Evolutionary conservation across 1,140 invertebrate species (phyloP).

Genomic region (Elysia chlorotica): DNA sequence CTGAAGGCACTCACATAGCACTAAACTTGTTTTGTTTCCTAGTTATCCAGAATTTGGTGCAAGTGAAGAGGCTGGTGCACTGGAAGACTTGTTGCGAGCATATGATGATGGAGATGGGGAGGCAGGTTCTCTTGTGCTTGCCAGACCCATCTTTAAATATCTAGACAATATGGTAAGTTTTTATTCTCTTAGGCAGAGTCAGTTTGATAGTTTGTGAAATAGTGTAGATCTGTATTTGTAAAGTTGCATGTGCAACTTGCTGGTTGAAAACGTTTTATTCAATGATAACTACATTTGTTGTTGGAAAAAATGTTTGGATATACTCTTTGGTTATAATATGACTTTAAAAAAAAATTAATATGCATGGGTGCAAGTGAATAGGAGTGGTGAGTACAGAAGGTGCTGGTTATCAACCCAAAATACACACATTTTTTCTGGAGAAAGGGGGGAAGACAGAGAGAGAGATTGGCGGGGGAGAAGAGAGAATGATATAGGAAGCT

Average conservation of each 20-base stretch:
- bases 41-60: conserved; percentile 56
- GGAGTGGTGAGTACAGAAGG: too few relatives aligned
- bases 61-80: conserved; percentile 73
- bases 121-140: conserved; percentile 74
- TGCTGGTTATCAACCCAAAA: too few relatives aligned
- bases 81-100: conserved; percentile 81
- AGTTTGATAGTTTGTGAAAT: neutral
- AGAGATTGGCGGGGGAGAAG: too few relatives aligned
- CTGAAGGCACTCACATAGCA: neutral
- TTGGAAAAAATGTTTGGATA: neutral
- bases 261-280: too few relatives aligned
- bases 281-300: too few relatives aligned
- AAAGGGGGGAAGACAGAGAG: too few relatives aligned
- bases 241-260: too few relatives aligned
- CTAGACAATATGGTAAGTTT: conserved; percentile 83
- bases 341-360: neutral
- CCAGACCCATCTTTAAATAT: conserved; percentile 87
- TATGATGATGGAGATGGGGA: conserved; percentile 91
- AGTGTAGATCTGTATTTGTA: neutral
- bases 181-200: neutral
- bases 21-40: neutral
- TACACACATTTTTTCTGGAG: too few relatives aligned
- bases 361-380: neutral
- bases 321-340: neutral
- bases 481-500: too few relatives aligned